phyloP scores from a whole-genome alignment of 2,113 vertebrate genomes.

The Cervus canadensis region DNA sequence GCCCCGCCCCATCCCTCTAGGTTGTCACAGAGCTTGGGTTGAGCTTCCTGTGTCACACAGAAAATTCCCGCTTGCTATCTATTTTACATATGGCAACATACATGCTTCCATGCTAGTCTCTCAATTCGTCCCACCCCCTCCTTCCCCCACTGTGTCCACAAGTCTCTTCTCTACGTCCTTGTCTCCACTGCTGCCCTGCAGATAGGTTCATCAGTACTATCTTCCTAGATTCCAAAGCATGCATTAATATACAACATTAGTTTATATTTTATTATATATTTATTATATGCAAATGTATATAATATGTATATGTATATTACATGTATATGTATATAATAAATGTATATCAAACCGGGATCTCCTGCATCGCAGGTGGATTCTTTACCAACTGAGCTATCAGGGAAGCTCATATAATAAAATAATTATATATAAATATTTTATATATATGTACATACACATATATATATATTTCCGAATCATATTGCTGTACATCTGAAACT shows the following conservation, averaged over 20 bases:
- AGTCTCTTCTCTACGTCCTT: not conserved
- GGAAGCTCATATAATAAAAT: not conserved
- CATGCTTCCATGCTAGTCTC: not conserved
- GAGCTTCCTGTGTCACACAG: not conserved
- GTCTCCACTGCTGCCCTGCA: fast-evolving
- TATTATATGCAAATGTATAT: not conserved
- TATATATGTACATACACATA: not conserved
- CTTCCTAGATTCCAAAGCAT: not conserved
- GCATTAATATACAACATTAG: not conserved
- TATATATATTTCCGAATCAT: not conserved
- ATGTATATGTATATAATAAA: not conserved
- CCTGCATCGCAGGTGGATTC: not conserved
- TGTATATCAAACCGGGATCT: not conserved
- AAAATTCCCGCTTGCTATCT: not conserved
- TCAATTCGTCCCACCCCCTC: not conserved
- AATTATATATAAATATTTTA: not conserved
- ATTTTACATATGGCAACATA: not conserved
- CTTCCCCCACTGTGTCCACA: not conserved
- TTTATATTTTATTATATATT: not conserved
- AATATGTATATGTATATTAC: not conserved
- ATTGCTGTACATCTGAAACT: not conserved
- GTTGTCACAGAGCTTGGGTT: not conserved
- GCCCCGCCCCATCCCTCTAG: not conserved
- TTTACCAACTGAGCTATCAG: not conserved
- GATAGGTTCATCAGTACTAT: not conserved